Percentiles rank a stretch among this genome's conserved stretches.
phyloP scores from a whole-genome alignment of 2,797 vertebrate species.

The Hoplostethus mediterraneus region DNA sequence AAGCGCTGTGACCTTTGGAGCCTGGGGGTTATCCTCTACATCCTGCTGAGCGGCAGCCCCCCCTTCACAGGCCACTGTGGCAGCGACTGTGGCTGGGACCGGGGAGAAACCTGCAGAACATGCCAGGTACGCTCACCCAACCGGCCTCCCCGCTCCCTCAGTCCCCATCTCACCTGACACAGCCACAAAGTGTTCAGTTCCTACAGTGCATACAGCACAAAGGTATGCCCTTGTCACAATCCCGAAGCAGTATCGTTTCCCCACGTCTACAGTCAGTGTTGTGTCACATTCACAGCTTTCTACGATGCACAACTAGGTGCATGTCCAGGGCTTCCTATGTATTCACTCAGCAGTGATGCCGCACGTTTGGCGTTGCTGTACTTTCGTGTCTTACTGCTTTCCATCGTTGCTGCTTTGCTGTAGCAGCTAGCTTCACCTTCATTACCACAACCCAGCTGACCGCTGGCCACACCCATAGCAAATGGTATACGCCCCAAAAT shows the following conservation, averaged over 20 bases:
- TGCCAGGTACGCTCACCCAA: slow-evolving; percentile 88
- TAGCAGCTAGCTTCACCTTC: no score
- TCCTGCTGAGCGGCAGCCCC: slow-evolving; percentile 96
- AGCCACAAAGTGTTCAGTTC: not conserved
- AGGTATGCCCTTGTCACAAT: not conserved
- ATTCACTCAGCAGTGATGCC: not conserved
- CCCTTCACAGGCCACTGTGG: slow-evolving; percentile 97
- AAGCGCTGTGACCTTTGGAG: slow-evolving; percentile 99
- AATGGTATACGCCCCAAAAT: no score
- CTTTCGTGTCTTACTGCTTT: no score
- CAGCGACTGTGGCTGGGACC: slow-evolving; percentile 96
- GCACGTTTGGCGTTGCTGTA: not conserved
- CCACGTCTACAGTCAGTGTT: not conserved
- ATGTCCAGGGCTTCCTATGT: no score
- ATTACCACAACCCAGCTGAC: no score
- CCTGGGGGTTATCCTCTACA: slow-evolving; percentile 96
- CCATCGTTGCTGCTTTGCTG: no score
- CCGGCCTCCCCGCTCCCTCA: not conserved
- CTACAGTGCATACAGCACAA: not conserved
- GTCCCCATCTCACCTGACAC: not conserved
- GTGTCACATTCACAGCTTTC: not conserved
- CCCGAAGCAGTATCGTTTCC: no score
- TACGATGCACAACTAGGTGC: not conserved
- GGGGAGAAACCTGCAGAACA: slow-evolving; percentile 92
- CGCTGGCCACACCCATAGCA: no score